phyloP scores from a whole-genome alignment of 1,140 invertebrate species.

The Drosophila auraria region DNA sequence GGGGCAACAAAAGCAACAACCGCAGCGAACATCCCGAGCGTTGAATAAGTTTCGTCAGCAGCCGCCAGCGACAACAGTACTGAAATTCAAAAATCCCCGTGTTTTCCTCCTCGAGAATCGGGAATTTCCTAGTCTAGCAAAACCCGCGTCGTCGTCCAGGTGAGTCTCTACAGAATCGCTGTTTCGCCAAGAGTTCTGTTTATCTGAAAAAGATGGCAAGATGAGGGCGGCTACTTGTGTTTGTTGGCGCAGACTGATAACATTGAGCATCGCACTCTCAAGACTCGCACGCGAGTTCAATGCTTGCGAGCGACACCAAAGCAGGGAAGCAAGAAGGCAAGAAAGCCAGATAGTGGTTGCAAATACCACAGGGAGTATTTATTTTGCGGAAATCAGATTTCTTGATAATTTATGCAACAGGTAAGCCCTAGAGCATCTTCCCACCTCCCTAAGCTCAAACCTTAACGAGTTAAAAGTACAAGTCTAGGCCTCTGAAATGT shows the following conservation, averaged over 20 bases:
- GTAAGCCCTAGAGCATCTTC: slow-evolving; percentile 4
- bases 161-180: slow-evolving; percentile 6
- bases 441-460: background rate
- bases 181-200: slow-evolving; percentile 2
- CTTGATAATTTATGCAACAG: slow-evolving; percentile 48
- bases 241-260: slow-evolving; percentile 13
- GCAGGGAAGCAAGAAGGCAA: background rate
- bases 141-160: background rate
- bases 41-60: slow-evolving; percentile 39
- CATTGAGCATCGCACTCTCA: slow-evolving; percentile 7
- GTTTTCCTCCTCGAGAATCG: background rate
- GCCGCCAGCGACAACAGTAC: slow-evolving; percentile 8
- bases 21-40: slow-evolving; percentile 33
- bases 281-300: slow-evolving; percentile 15
- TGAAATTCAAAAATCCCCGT: background rate
- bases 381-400: slow-evolving; percentile 8
- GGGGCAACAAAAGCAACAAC: slow-evolving; percentile 52
- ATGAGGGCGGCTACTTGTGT: background rate
- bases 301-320: background rate
- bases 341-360: background rate
- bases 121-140: background rate
- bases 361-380: slow-evolving; percentile 4
- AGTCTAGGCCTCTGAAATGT: background rate
- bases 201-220: background rate
- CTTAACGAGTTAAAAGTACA: background rate